Base-by-base conservation (phyloP, 2,888 invertebrate species). In the Ophion ellenae region DNA sequence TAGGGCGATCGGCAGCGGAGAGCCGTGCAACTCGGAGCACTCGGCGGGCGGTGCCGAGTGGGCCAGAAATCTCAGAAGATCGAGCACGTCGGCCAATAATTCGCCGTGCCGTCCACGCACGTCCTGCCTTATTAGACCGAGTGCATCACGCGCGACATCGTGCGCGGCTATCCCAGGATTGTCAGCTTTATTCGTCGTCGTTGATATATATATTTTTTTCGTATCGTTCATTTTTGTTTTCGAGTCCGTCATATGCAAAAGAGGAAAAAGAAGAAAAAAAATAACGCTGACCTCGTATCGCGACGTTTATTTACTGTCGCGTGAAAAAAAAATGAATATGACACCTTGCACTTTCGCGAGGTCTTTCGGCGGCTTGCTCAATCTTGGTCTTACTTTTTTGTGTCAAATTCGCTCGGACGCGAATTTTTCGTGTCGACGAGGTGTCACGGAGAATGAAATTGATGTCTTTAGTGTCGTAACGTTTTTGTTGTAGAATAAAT, bases 41-140 rank as follows among this genome's bases (percentile, higher is more conserved):
- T 95, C 95, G 63, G 95, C 94, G 0, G 94, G 92, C 0, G 94
- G 94, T 1, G 95, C 94, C 75, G 93, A 92, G 82, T 94, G 93
- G n/a, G 94, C 92, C 32, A 94, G 91, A 61, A 93, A 92, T 87
- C 94, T 93, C 67, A 95, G 86, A 66, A 95, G 91, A 88, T 94
- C 94, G 59, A 95, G 89, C 64, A 95, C 87, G 47, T 93, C 88
- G 10, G 92, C 91, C 14, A 95, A 84, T 11, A 95, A 90, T 59
- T 92, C 91, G 7, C 92, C 91, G 86, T 95, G 95, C 57, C 94
- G 92, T 32, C 93, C 94, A 0, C 90, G 86, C 9, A 95, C 90
- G 86, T 95, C 95, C 87, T 95, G 94, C 32, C 91, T 92, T 87
- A 95, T 92, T 28, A 95, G 88, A 45, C 95, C 95, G 36, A 95